Conservation (phyloP, 2,113 vertebrate genomes). For the Chloropsis cyanopogon region DNA sequence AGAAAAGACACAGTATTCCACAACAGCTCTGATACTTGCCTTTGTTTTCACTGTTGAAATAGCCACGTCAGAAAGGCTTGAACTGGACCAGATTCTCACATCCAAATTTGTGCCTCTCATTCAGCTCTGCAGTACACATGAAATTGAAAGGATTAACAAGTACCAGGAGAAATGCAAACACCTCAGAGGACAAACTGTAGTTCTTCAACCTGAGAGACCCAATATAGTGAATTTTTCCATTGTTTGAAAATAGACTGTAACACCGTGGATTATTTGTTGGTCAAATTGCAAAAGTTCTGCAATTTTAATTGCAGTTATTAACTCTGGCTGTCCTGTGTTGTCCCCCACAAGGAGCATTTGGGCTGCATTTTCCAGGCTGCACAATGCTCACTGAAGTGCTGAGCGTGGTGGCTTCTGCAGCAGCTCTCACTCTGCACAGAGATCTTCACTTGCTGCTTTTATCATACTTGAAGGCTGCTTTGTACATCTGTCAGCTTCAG, state of each 20-base stretch:
- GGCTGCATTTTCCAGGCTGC: not conserved
- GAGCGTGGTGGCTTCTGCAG: not conserved
- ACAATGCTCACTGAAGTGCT: fast-evolving
- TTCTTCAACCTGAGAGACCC: not conserved
- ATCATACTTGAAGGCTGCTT: not conserved
- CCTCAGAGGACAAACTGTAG: not conserved
- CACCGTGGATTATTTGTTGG: not conserved
- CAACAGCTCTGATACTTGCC: not conserved
- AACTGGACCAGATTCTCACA: not conserved
- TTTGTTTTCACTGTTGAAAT: not conserved
- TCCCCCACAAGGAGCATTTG: not conserved
- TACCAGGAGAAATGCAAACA: not conserved
- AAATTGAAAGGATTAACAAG: not conserved
- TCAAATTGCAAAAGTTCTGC: not conserved
- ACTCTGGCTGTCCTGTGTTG: not conserved
- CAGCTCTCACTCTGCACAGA: not conserved
- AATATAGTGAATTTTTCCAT: not conserved
- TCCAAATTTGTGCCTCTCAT: not conserved
- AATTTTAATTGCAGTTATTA: not conserved
- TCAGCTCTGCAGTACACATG: not conserved
- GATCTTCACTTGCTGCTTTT: not conserved
- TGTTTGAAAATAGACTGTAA: not conserved
- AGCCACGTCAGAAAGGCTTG: not conserved
- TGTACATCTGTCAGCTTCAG: not conserved
- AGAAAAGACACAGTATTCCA: not conserved